phyloP scores from a whole-genome alignment of 2,797 vertebrate species.

The Anabas testudineus region DNA sequence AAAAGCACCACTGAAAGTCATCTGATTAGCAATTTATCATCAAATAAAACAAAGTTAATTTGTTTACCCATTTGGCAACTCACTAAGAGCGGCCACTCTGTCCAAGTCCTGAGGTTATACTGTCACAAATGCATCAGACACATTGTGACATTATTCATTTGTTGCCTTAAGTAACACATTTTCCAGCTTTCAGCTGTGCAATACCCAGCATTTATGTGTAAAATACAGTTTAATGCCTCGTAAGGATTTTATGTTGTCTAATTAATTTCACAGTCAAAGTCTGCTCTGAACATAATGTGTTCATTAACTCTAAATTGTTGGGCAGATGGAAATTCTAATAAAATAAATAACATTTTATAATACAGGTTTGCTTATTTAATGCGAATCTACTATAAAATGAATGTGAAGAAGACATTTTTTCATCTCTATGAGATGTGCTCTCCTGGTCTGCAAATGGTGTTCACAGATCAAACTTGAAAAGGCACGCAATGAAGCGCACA shows the following conservation, averaged over 20 bases:
- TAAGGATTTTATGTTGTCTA: slow-evolving; percentile 68
- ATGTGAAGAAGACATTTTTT: slow-evolving; percentile 11
- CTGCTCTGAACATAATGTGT: slow-evolving; percentile 81
- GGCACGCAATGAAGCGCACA: slow-evolving; percentile 4
- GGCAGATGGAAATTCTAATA: slow-evolving; percentile 80
- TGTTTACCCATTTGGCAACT: slow-evolving; percentile 55
- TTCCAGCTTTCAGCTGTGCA: slow-evolving; percentile 64
- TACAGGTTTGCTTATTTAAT: slow-evolving; percentile 68
- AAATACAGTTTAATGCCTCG: slow-evolving; percentile 61
- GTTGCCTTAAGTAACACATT: slow-evolving; percentile 68
- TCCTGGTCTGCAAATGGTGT: slow-evolving; percentile 23
- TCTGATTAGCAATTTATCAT: slow-evolving; percentile 58
- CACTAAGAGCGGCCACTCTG: slow-evolving; percentile 25
- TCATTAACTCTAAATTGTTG: slow-evolving; percentile 77
- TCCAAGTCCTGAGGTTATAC: slow-evolving; percentile 47
- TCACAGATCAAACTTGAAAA: slow-evolving; percentile 9
- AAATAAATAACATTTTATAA: slow-evolving; percentile 84
- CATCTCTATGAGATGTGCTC: slow-evolving; percentile 10
- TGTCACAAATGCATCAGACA: slow-evolving; percentile 41
- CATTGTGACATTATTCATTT: slow-evolving; percentile 61
- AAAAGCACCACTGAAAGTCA: slow-evolving; percentile 62
- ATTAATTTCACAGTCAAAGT: slow-evolving; percentile 74
- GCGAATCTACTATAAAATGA: slow-evolving; percentile 41
- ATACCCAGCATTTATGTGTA: slow-evolving; percentile 63
- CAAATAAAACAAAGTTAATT: slow-evolving; percentile 53